Base-by-base conservation (phyloP, 2,113 vertebrate species). In the Ardeotis arabs region DNA sequence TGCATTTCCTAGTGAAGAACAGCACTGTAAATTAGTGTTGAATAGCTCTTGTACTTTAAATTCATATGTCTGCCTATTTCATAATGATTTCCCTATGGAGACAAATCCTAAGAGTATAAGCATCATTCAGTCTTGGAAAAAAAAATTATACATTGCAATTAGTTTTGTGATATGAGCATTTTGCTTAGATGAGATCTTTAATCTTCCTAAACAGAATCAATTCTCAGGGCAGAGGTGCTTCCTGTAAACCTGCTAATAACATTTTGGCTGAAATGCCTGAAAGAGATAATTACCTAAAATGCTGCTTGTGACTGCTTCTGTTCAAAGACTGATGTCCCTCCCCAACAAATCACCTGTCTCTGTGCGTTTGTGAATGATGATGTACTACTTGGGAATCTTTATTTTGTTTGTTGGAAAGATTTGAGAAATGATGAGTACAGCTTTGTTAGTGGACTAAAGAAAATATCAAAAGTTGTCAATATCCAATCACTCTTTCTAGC, bases 401-500 rank as follows among this genome's bases (percentile, higher is more conserved):
- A 1, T 6, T 8, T 81, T 70, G 10, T 63, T 81, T 82, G 8
- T 68, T 92, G 14, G n/a, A 63, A 31, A 45, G 22, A 55, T 75
- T 37, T 90, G 28, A 24, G 11, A 45, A 5, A 44, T 33, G 33
- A 21, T 24, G 14, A 81, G 29, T 56, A 64, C 21, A 58, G 9
- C 2, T 50, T 78, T 55, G 3, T 63, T 45, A 90, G 25, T 8
- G 21, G 41, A 69, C n/a, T 53, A 49, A 19, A 41, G 28, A 78
- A 70, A 75, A 82, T 39, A 53, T 24, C 18, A 24, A 6, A 55
- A 69, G 33, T 86, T 81, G 9, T 63, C 33, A 53, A 47, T 58
- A 74, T 27, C 1, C 0, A 78, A 59, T 0, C 0, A 3, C 16
- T 77, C 49, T 41, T 56, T 79, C 52, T 22, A 76, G 28, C 13